These are phyloP conservation scores for Gonocerus acuteangulatus DNA, from an alignment of 2,888 invertebrate species.

Conservation along the genomic window DNA sequence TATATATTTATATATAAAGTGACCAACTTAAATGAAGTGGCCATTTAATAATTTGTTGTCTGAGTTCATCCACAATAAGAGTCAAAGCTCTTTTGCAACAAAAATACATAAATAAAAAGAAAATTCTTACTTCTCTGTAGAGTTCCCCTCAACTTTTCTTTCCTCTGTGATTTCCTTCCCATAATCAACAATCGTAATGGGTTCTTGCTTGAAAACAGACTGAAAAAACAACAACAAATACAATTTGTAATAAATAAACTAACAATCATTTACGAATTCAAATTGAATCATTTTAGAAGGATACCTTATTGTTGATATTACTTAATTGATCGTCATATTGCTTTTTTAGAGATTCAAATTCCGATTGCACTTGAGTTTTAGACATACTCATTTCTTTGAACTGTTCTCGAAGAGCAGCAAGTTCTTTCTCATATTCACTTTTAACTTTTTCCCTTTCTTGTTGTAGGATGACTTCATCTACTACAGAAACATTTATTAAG, in stretches of 20 bases:
- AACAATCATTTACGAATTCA: background rate
- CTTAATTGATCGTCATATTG: constrained; percentile 46
- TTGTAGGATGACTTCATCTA: constrained; percentile 33
- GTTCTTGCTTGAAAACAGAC: constrained; percentile 33
- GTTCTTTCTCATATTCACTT: constrained; percentile 50
- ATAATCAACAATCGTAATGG: constrained; percentile 29
- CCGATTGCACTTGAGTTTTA: constrained; percentile 52
- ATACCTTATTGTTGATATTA: constrained; percentile 32
- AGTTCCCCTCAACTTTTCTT: background rate
- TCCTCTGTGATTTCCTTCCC: constrained; percentile 19
- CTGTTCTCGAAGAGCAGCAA: constrained; percentile 48
- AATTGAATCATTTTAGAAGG: no score
- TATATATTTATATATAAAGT: no score
- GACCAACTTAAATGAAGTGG: no score
- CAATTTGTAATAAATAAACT: background rate
- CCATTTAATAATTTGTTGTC: no score
- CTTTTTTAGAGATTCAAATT: constrained; percentile 50
- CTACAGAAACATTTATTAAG: constrained; percentile 6
- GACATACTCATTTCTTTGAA: constrained; percentile 53
- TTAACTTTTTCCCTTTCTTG: constrained; percentile 43
- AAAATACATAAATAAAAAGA: background rate
- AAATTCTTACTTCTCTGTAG: background rate
- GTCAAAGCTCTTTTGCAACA: no score
- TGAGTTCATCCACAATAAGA: no score
- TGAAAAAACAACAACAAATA: constrained; percentile 9